Percentiles rank a stretch among this genome's conserved stretches.
Evolutionary conservation across 2,797 vertebrate genomes (phyloP).

Genomic region (Danio albolineatus): DNA sequence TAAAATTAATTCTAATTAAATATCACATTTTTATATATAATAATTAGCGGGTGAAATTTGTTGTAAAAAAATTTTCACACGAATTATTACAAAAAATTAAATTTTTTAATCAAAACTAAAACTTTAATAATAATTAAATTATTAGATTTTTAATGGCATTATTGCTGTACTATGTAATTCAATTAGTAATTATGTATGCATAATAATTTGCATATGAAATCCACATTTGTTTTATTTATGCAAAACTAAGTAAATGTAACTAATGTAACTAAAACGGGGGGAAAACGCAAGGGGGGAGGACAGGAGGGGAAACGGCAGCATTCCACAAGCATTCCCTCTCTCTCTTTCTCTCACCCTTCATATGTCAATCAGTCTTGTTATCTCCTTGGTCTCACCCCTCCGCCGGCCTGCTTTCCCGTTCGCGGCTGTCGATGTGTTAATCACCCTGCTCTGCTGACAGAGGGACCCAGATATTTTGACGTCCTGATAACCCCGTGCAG

Average conservation of each 20-base stretch:
- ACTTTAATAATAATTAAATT: background rate
- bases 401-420: conserved; percentile 63
- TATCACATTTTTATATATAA: no score
- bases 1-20: no score
- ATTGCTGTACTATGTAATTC: background rate
- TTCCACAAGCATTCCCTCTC: conserved; percentile 62
- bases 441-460: conserved; percentile 75
- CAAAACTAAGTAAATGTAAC: conserved; percentile 55
- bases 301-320: conserved; percentile 51
- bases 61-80: no score
- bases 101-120: background rate
- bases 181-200: background rate
- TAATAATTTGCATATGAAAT: background rate
- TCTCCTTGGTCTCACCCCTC: conserved; percentile 67
- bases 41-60: no score
- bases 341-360: conserved; percentile 60
- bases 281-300: conserved; percentile 43
- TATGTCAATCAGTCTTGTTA: conserved; percentile 74
- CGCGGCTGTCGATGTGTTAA: conserved; percentile 67
- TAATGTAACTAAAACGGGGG: conserved; percentile 51
- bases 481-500: conserved; percentile 73
- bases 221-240: background rate
- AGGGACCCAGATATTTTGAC: conserved; percentile 74
- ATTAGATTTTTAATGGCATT: no score
- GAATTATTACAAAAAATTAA: no score